These are phyloP conservation scores for Aleiodes alternator DNA, from an alignment of 2,888 invertebrate species.

Conservation along the genomic window DNA sequence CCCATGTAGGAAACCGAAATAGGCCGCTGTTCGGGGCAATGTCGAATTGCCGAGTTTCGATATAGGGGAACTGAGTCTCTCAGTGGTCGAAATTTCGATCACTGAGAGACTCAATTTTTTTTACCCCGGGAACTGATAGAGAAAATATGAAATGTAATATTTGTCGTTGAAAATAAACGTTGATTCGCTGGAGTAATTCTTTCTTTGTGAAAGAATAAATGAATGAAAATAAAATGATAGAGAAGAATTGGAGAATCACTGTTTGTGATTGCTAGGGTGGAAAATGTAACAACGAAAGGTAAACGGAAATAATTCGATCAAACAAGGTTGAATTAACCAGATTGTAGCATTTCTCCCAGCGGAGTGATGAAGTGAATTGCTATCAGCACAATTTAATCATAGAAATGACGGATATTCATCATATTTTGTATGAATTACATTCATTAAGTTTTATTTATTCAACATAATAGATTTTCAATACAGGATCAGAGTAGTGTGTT, in stretches of 20 bases:
- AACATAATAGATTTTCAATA: too few species aligned
- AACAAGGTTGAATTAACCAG: constrained; percentile 3
- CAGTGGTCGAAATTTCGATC: too few species aligned
- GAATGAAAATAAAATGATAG: constrained; percentile 19
- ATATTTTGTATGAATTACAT: too few species aligned
- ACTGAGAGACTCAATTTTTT: too few species aligned
- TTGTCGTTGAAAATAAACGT: constrained; percentile 2
- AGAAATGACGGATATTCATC: not conserved
- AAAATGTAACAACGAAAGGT: constrained; percentile 17
- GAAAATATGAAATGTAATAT: constrained; percentile 13
- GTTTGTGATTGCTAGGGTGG: not conserved
- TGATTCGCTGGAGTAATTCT: not conserved
- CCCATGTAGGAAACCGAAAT: too few species aligned
- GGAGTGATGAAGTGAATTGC: constrained; percentile 8
- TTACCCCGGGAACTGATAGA: not conserved
- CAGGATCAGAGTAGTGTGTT: too few species aligned
- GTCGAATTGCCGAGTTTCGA: too few species aligned
- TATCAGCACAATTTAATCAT: constrained; percentile 25
- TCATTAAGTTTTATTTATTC: too few species aligned
- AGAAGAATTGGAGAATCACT: constrained; percentile 1
- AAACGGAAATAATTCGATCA: constrained; percentile 18
- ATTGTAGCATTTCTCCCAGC: constrained; percentile 16
- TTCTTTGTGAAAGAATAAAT: not conserved
- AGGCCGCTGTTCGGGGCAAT: too few species aligned
- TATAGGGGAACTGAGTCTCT: too few species aligned